Evolutionary conservation across 2,113 vertebrate genomes (phyloP).

Genomic region (Phylloscopus whistleri): DNA sequence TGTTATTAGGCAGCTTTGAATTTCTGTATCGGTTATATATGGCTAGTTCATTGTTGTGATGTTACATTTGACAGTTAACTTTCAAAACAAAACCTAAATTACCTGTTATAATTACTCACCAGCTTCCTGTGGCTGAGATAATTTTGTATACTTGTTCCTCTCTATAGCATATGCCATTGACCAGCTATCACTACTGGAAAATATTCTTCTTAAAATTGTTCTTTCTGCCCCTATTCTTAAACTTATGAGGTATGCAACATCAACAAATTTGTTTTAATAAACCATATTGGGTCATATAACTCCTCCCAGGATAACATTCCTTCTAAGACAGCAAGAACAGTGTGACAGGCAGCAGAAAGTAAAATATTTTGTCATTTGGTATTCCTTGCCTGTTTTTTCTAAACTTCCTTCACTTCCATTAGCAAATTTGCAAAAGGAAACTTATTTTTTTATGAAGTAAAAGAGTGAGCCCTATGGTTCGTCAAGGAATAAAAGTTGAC

Average conservation of each 20-base stretch:
- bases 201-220: neutral
- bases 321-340: neutral
- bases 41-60: neutral
- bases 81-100: constrained; percentile 1
- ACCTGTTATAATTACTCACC: neutral
- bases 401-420: constrained; percentile 6
- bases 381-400: neutral
- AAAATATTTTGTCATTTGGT: neutral
- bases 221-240: neutral
- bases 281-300: neutral
- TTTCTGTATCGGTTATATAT: neutral
- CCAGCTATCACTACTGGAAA: neutral
- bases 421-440: neutral
- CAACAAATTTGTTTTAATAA: neutral
- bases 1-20: neutral
- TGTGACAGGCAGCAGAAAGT: neutral
- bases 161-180: neutral
- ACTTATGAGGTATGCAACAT: neutral
- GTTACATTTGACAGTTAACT: neutral
- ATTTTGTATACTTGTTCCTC: neutral
- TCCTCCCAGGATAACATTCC: neutral
- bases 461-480: constrained; percentile 47
- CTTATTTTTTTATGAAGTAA: constrained; percentile 7
- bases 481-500: neutral
- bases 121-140: neutral